These are phyloP conservation scores for Bombycilla garrulus DNA, from an alignment of 2,113 vertebrate genomes.

Conservation along the genomic window DNA sequence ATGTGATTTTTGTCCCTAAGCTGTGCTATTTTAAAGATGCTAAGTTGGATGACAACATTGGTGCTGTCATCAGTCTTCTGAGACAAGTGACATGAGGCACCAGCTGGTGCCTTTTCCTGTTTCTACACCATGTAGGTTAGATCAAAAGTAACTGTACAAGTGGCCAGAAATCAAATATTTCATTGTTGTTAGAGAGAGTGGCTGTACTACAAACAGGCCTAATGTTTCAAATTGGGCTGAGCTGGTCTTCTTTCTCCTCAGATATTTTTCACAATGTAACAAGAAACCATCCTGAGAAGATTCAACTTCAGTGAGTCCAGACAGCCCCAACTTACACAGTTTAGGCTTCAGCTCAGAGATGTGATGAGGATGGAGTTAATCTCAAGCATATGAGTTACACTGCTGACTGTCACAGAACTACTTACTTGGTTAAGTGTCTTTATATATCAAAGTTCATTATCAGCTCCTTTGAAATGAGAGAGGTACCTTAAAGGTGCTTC, in stretches of 20 bases:
- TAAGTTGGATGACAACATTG: not conserved
- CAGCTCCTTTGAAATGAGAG: not conserved
- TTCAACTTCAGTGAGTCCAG: not conserved
- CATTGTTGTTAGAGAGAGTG: not conserved
- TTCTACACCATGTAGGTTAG: not conserved
- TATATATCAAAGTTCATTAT: not conserved
- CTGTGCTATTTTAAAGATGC: not conserved
- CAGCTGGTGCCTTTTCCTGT: not conserved
- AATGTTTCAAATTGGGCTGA: not conserved
- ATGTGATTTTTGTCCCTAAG: not conserved
- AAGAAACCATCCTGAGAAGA: not conserved
- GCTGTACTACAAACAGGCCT: not conserved
- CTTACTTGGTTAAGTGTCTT: not conserved
- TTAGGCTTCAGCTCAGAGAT: not conserved
- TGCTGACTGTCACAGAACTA: not conserved
- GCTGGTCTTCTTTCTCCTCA: not conserved
- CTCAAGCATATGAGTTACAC: not conserved
- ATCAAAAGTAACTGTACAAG: not conserved
- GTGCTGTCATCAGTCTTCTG: not conserved
- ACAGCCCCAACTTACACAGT: not conserved
- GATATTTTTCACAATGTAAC: not conserved
- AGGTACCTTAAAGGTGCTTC: not conserved
- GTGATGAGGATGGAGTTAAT: not conserved
- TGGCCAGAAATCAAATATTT: not conserved
- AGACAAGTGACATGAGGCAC: not conserved